Base-by-base conservation (phyloP, 2,113 vertebrate species). In the Potamarius usumacintae region DNA sequence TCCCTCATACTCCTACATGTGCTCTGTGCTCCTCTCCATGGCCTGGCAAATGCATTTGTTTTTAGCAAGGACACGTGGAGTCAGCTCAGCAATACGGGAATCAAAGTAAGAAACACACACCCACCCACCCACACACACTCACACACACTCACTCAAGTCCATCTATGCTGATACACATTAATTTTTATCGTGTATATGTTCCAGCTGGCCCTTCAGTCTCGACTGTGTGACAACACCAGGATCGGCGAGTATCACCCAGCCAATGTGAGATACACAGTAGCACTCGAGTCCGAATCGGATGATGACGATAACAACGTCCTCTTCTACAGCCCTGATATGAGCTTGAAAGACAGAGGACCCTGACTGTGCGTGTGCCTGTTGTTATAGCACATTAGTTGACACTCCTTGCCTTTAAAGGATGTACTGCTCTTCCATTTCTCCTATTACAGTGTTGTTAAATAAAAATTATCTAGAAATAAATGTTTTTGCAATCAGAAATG, bases 311-410 rank as follows among this genome's bases (percentile, higher is more conserved):
- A 94, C 94, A 95, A 93, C 7, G 34, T 94, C 91, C 91, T 96
- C 91, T 96, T 97, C 93, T 95, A 94, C 93, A 96, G 96, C 88
- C 96, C 95, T 85, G 92, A 95, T 88, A 94, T 96, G 96, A 95
- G 95, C 93, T 96, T 93, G 50, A 92, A 94, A 94, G 95, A 94
- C 94, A 93, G 95, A 94, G 94, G 94, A 86, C 93, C 95, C 89
- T 85, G 79, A 82, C 83, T 90, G 81, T 15, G 62, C 11, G 78
- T 30, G n/a, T 67, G 65, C 27, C 25, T 67, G 25, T 67, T 25
- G 2, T 25, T 27, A 34, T 18, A 17, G 76, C 90, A 86, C 14
- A 86, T 92, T 87, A 74, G 5, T 83, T 78, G 20, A 69, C 30
- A 86, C 67, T 82, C 30, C 62, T 67, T 79, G 52, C 58, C 67